Evolutionary conservation across 2,113 vertebrate genomes (phyloP).

Genomic region (Leuciscus idus): DNA sequence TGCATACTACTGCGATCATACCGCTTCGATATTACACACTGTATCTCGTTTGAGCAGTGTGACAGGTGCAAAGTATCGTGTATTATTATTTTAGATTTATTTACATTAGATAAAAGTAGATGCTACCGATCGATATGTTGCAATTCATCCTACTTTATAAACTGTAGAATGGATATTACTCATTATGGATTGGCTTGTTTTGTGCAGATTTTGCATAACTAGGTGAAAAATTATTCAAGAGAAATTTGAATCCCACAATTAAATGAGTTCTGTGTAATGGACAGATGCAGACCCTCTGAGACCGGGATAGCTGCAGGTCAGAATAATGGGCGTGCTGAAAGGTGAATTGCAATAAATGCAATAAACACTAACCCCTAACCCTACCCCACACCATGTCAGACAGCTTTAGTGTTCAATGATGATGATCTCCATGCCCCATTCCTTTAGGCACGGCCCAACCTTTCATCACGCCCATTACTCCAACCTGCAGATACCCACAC

Average conservation of each 20-base stretch:
- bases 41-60: not conserved
- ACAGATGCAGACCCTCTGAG: not conserved
- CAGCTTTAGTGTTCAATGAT: no score
- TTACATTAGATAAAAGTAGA: not conserved
- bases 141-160: not conserved
- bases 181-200: not conserved
- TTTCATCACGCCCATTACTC: no score
- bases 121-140: not conserved
- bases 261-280: not conserved
- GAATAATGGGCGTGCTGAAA: no score
- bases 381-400: no score
- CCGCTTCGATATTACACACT: not conserved
- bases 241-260: not conserved
- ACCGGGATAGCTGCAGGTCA: no score
- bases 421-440: no score
- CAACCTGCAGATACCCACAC: no score
- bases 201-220: not conserved
- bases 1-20: not conserved
- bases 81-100: not conserved
- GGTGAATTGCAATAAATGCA: no score
- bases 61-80: not conserved
- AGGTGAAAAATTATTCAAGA: not conserved
- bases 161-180: not conserved
- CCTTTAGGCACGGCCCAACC: no score
- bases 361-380: no score